phyloP scores from a whole-genome alignment of 1,140 invertebrate genomes.

The Dysdera silvatica region DNA sequence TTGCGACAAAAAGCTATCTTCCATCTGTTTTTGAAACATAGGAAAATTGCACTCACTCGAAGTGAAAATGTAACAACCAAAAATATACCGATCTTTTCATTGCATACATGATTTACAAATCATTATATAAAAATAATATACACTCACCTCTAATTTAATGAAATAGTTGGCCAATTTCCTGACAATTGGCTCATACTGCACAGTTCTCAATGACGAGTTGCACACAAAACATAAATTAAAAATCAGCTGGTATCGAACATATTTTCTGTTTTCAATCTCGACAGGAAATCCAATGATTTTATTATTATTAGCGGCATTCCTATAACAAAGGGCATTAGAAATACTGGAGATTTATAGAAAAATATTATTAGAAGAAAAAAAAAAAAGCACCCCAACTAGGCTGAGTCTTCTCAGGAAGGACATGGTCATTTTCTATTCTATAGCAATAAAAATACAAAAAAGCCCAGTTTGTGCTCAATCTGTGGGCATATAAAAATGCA shows the following conservation, averaged over 20 bases:
- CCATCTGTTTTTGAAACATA: constrained; percentile 40
- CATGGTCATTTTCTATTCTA: background rate
- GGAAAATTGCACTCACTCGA: background rate
- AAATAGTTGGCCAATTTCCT: constrained; percentile 88
- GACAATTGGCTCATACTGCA: constrained; percentile 85
- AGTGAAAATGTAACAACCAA: background rate
- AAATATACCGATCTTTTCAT: background rate
- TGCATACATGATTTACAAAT: background rate
- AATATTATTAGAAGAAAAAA: constrained; percentile 12
- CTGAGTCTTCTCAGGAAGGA: constrained; percentile 14
- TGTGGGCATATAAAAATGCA: too few species aligned
- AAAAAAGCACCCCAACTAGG: constrained; percentile 6
- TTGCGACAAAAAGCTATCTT: constrained; percentile 45
- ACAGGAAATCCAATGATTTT: constrained; percentile 92
- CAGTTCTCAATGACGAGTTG: constrained; percentile 73
- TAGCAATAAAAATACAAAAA: background rate
- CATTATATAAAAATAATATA: constrained; percentile 1
- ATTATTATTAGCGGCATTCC: constrained; percentile 66
- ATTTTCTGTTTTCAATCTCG: constrained; percentile 77
- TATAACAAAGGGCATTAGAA: constrained; percentile 42
- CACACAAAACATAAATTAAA: constrained; percentile 96
- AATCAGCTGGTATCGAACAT: constrained; percentile 85
- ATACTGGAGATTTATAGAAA: background rate
- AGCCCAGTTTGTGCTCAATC: too few species aligned
- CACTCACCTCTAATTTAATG: constrained; percentile 51